Conservation (phyloP, 2,888 invertebrate genomes). For the Watsonalla cultraria region DNA sequence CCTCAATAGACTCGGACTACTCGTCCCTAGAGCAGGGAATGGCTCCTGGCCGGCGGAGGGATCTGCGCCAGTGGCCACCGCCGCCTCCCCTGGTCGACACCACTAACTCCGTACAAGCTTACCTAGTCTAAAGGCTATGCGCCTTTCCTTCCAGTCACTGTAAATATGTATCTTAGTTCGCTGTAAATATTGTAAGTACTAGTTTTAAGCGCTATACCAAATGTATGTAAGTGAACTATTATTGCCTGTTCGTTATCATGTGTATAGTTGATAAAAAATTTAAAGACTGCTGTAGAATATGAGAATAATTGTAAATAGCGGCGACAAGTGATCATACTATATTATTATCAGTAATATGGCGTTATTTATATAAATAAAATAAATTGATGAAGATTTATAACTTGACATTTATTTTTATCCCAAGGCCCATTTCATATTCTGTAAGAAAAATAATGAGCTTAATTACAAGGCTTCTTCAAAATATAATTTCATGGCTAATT, state of each 20-base stretch:
- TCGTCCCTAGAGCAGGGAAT: constrained; percentile 88
- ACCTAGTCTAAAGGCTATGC: constrained; percentile 80
- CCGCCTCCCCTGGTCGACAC: constrained; percentile 72
- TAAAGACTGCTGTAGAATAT: constrained; percentile 81
- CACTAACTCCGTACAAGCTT: constrained; percentile 80
- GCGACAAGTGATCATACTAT: constrained; percentile 76
- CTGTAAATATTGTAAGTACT: constrained; percentile 39
- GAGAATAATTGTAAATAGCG: constrained; percentile 71
- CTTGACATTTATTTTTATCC: constrained; percentile 58
- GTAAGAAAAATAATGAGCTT: constrained; percentile 1
- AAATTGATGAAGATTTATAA: constrained; percentile 71
- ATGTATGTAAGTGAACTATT: constrained; percentile 73
- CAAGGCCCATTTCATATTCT: constrained; percentile 2
- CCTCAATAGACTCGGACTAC: constrained; percentile 93
- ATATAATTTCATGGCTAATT: neutral
- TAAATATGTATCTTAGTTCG: constrained; percentile 55
- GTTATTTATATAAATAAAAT: constrained; percentile 76
- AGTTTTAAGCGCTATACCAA: constrained; percentile 75
- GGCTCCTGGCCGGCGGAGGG: constrained; percentile 70
- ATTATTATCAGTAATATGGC: constrained; percentile 74
- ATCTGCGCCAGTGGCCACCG: constrained; percentile 69
- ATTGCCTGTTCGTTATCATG: constrained; percentile 76
- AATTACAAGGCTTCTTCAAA: neutral
- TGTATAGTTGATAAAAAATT: constrained; percentile 73
- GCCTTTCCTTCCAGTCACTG: constrained; percentile 72